These are phyloP conservation scores for Leptothorax acervorum DNA, from an alignment of 2,888 invertebrate species.

Conservation along the genomic window DNA sequence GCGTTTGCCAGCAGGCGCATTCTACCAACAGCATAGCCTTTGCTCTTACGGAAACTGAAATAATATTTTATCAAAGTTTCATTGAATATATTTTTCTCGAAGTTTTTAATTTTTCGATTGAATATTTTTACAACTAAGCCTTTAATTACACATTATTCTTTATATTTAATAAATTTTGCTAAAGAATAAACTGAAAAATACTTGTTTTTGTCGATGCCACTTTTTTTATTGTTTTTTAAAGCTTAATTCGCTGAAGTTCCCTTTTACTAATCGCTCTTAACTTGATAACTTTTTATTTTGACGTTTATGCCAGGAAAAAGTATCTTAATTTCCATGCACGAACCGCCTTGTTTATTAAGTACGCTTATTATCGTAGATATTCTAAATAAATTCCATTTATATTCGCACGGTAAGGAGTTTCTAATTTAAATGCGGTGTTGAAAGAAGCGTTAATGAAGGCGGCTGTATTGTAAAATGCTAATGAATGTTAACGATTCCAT, in stretches of 20 bases:
- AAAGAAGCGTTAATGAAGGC: constrained; percentile 24
- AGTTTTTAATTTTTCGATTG: not conserved
- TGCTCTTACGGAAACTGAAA: not conserved
- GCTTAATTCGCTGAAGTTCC: not conserved
- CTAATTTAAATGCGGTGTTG: constrained; percentile 2
- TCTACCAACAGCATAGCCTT: no score
- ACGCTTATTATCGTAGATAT: not conserved
- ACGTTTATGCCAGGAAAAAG: not conserved
- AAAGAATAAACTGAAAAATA: not conserved
- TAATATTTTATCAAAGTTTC: not conserved
- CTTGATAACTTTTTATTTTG: not conserved
- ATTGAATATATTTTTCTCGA: not conserved
- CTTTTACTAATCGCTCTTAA: not conserved
- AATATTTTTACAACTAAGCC: not conserved
- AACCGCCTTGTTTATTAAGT: not conserved
- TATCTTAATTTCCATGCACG: not conserved
- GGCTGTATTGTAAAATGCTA: not conserved
- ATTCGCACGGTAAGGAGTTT: not conserved
- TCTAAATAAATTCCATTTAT: not conserved
- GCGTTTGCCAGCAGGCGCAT: not conserved
- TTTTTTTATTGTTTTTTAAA: not conserved
- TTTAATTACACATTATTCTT: not conserved
- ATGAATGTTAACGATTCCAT: constrained; percentile 23
- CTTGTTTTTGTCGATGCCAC: not conserved
- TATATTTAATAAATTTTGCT: not conserved